phyloP scores from a whole-genome alignment of 2,797 vertebrate species.

The Pseudochirops corinnae region DNA sequence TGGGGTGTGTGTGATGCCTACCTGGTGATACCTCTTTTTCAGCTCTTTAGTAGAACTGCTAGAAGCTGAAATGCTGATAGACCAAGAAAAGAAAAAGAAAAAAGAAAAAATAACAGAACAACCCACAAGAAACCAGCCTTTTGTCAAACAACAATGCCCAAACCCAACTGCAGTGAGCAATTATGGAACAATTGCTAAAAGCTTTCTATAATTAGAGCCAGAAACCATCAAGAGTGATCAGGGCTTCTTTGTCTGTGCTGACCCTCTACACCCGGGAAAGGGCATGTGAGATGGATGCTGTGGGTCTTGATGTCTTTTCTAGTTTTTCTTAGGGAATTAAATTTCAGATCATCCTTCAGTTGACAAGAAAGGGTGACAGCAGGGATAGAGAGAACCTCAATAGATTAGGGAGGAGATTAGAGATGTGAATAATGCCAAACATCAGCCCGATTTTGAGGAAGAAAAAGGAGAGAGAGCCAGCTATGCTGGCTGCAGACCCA shows the following conservation, averaged over 20 bases:
- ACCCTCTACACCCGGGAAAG: conserved; percentile 64
- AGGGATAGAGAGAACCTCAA: conserved; percentile 3
- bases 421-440: conserved; percentile 66
- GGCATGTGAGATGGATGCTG: conserved; percentile 72
- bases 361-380: conserved; percentile 69
- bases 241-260: conserved; percentile 81
- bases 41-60: conserved; percentile 68
- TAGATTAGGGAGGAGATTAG: conserved; percentile 53
- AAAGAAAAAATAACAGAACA: conserved; percentile 29
- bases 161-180: conserved; percentile 79
- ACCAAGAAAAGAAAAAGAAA: neutral
- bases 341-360: conserved; percentile 77
- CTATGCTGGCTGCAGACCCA: neutral
- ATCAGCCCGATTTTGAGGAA: neutral
- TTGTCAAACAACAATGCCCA: conserved; percentile 78
- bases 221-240: conserved; percentile 79
- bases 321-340: conserved; percentile 80
- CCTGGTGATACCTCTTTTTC: conserved; percentile 56
- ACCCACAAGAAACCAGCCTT: conserved; percentile 71
- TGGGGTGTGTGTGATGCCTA: neutral
- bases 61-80: conserved; percentile 44
- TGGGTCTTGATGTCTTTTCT: conserved; percentile 73
- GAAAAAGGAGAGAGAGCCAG: neutral
- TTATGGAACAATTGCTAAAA: conserved; percentile 84
- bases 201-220: conserved; percentile 85